Evolutionary conservation across 2,888 invertebrate genomes (phyloP).

Genomic region (Zaprionus bogoriensis): DNA sequence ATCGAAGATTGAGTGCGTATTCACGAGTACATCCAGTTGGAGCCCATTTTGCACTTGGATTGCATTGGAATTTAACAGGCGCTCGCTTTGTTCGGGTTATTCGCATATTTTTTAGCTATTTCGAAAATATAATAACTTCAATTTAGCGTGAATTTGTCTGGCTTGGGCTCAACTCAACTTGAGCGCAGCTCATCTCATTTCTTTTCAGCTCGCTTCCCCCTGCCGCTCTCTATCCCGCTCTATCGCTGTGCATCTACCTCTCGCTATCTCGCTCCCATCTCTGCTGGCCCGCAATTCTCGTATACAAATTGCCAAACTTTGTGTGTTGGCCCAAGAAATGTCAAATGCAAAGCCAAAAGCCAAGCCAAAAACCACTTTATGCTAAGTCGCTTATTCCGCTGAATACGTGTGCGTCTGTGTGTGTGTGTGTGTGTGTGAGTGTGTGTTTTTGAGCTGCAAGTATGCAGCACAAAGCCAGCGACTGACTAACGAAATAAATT

Average conservation of each 20-base stretch:
- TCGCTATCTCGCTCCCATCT: not conserved
- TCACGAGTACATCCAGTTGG: too few species aligned
- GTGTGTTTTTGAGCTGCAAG: constrained; percentile 23
- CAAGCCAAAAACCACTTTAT: constrained; percentile 60
- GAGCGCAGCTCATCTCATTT: constrained; percentile 25
- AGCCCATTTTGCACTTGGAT: too few species aligned
- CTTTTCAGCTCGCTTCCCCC: too few species aligned
- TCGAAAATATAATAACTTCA: constrained; percentile 25
- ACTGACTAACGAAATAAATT: constrained; percentile 68
- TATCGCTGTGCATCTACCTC: not conserved
- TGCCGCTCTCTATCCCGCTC: not conserved
- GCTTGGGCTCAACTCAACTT: constrained; percentile 17
- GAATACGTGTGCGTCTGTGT: constrained; percentile 4
- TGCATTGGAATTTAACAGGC: not conserved
- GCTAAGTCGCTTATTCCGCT: constrained; percentile 61
- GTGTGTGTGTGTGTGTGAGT: constrained; percentile 1
- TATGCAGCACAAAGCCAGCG: constrained; percentile 47
- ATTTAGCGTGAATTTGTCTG: constrained; percentile 37
- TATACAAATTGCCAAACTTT: constrained; percentile 53
- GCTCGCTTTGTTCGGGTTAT: not conserved
- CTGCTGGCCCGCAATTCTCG: constrained; percentile 28
- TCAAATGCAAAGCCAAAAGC: constrained; percentile 62
- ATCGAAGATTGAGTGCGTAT: too few species aligned
- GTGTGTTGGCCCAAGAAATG: constrained; percentile 56
- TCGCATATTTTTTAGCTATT: constrained; percentile 1